Evolutionary conservation across 1,140 invertebrate species (phyloP).

Genomic region (Acromyrmex echinatior): DNA sequence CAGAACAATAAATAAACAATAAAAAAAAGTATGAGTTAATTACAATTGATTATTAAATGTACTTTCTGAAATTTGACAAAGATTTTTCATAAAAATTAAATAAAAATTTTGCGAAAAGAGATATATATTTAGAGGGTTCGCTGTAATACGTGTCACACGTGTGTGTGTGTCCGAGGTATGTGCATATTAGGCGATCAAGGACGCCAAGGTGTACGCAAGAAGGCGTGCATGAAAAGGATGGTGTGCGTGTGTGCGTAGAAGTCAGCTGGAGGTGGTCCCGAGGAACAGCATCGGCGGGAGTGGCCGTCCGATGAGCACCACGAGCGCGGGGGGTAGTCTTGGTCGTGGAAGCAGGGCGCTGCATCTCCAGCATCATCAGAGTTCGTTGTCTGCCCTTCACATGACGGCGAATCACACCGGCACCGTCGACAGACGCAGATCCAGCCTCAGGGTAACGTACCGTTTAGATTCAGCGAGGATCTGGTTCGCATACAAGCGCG

Average conservation of each 20-base stretch:
- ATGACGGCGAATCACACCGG: constrained; percentile 82
- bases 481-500: constrained; percentile 59
- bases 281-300: constrained; percentile 80
- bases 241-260: constrained; percentile 83
- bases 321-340: constrained; percentile 83
- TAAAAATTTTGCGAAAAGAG: not conserved
- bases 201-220: constrained; percentile 71
- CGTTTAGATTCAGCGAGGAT: constrained; percentile 70
- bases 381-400: constrained; percentile 83
- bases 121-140: constrained; percentile 64
- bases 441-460: constrained; percentile 85
- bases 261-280: constrained; percentile 85
- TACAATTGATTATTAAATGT: not conserved
- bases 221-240: constrained; percentile 84
- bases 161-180: constrained; percentile 84
- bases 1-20: not conserved
- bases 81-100: not conserved
- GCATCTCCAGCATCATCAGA: constrained; percentile 84
- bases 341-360: constrained; percentile 83
- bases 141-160: constrained; percentile 78
- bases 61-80: not conserved
- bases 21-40: not conserved
- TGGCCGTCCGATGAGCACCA: constrained; percentile 83
- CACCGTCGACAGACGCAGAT: constrained; percentile 84
- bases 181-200: constrained; percentile 67